Conservation (phyloP, 92 coral and sea anemone genomes). For the Porites divaricata region DNA sequence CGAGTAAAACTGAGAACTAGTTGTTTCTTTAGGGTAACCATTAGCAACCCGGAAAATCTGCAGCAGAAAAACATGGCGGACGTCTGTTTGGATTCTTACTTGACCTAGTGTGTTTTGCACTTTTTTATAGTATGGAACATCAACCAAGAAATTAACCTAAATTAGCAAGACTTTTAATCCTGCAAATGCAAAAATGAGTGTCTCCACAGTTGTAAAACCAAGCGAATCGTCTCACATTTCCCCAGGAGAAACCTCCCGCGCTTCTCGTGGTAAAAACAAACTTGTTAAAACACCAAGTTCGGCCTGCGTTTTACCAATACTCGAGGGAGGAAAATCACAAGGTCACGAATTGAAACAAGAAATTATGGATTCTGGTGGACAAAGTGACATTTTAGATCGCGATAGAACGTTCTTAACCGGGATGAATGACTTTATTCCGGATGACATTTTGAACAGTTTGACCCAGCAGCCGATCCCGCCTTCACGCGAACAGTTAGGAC, state of each 20-base stretch:
- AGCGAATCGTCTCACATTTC: slow-evolving; percentile 54
- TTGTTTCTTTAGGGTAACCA: slow-evolving; percentile 16
- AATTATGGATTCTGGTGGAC: slow-evolving; percentile 13
- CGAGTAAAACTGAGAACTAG: background rate
- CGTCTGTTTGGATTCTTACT: slow-evolving; percentile 28
- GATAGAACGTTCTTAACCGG: slow-evolving; percentile 74
- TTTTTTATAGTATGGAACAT: background rate
- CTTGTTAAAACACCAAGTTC: slow-evolving; percentile 68
- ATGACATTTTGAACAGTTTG: slow-evolving; percentile 93
- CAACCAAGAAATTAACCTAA: no score
- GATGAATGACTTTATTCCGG: slow-evolving; percentile 91
- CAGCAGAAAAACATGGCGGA: slow-evolving; percentile 80
- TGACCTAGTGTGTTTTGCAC: background rate
- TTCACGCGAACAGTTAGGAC: slow-evolving; percentile 90
- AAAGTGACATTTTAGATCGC: slow-evolving; percentile 51
- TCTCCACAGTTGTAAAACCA: slow-evolving; percentile 67
- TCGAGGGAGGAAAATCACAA: slow-evolving; percentile 71
- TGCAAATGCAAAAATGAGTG: slow-evolving; percentile 65
- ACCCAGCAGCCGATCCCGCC: slow-evolving; percentile 93
- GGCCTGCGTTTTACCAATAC: slow-evolving; percentile 90
- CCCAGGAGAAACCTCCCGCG: slow-evolving; percentile 39
- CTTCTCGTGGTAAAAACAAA: slow-evolving; percentile 71
- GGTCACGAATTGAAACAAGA: slow-evolving; percentile 62
- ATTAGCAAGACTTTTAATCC: background rate
- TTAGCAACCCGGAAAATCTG: slow-evolving; percentile 28